phyloP scores from a whole-genome alignment of 1,140 invertebrate genomes.

The Oryzaephilus surinamensis region DNA sequence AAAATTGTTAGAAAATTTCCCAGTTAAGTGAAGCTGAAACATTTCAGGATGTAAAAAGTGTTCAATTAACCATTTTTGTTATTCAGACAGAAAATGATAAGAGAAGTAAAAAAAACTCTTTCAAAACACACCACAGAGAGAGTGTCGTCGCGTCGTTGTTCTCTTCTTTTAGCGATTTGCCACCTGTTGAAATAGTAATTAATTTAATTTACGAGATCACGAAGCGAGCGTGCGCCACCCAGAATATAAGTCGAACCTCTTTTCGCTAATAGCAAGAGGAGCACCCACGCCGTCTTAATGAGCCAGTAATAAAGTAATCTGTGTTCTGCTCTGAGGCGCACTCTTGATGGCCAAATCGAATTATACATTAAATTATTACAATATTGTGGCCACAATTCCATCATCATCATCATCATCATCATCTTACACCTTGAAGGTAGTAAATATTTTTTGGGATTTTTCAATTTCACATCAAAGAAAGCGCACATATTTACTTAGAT shows the following conservation, averaged over 20 bases:
- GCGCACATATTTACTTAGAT: conserved; percentile 9
- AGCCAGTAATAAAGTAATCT: conserved; percentile 17
- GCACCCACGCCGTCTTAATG: conserved; percentile 17
- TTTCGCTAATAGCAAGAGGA: too few species aligned
- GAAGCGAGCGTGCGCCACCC: conserved; percentile 5
- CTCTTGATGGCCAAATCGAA: conserved; percentile 14
- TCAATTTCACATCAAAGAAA: conserved; percentile 10
- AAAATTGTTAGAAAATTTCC: too few species aligned
- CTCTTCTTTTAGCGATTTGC: conserved; percentile 12
- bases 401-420: too few species aligned
- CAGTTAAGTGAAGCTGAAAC: too few species aligned
- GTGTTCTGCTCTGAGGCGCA: conserved; percentile 8
- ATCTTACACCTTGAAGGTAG: too few species aligned
- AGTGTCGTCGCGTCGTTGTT: conserved; percentile 14
- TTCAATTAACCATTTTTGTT: conserved; percentile 25
- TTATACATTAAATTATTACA: too few species aligned
- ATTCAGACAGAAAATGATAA: too few species aligned
- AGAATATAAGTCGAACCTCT: too few species aligned
- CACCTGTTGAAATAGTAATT: conserved; percentile 30
- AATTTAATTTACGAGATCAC: conserved; percentile 30
- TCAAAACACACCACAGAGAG: conserved; percentile 1
- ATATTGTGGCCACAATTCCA: too few species aligned
- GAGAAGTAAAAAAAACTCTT: conserved; percentile 24
- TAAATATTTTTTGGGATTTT: too few species aligned
- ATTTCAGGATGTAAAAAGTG: conserved; percentile 4